Evolutionary conservation across 2,113 vertebrate genomes (phyloP).

Genomic region (Lepisosteus oculatus): DNA sequence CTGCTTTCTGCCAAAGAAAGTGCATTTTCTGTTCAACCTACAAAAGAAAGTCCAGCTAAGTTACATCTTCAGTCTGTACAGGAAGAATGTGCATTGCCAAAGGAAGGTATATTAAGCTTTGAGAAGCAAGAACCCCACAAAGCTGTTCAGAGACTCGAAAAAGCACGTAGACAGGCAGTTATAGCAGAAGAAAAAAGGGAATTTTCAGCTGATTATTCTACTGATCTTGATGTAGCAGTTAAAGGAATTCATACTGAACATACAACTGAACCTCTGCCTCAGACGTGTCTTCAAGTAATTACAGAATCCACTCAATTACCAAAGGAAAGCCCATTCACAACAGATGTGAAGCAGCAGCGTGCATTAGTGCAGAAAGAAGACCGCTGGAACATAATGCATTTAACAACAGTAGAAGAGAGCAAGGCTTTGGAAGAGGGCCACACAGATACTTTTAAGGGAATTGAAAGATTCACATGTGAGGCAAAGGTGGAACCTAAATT

Average conservation of each 20-base stretch:
- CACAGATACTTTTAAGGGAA: conserved; percentile 42
- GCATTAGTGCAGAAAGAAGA: conserved; percentile 66
- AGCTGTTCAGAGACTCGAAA: conserved; percentile 59
- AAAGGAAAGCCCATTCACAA: conserved; percentile 58
- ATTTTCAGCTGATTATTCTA: conserved; percentile 50
- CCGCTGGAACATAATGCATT: conserved; percentile 55
- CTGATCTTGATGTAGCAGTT: conserved; percentile 46
- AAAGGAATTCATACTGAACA: conserved; percentile 33
- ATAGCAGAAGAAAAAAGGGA: conserved; percentile 53
- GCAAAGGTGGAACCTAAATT: conserved; percentile 59
- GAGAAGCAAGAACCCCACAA: conserved; percentile 48
- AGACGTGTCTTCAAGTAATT: conserved; percentile 44
- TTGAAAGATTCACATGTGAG: conserved; percentile 42
- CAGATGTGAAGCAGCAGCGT: conserved; percentile 46
- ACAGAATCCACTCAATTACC: conserved; percentile 49
- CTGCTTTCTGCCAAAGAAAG: conserved; percentile 36
- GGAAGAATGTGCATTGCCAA: conserved; percentile 47
- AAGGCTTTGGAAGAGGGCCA: conserved; percentile 54
- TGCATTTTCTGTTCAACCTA: conserved; percentile 31
- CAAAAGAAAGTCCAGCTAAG: conserved; percentile 44
- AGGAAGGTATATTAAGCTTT: conserved; percentile 57
- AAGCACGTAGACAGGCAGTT: conserved; percentile 38
- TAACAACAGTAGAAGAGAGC: conserved; percentile 55
- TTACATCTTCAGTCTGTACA: conserved; percentile 60
- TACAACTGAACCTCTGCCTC: conserved; percentile 44